These are phyloP conservation scores for Zaprionus davidi DNA, from an alignment of 1,140 invertebrate genomes.

Conservation along the genomic window DNA sequence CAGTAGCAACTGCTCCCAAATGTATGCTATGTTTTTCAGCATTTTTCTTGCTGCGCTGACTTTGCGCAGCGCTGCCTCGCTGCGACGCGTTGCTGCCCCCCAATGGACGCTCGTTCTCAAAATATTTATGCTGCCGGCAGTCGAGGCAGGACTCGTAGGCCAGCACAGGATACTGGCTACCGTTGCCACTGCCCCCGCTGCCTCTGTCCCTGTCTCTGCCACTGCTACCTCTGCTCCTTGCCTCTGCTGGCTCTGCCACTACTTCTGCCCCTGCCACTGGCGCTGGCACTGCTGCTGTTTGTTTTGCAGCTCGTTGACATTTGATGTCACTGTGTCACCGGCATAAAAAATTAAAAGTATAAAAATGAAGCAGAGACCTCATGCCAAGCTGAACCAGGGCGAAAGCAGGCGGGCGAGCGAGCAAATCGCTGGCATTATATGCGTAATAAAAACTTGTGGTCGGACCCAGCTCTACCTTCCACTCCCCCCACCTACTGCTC, in stretches of 20 bases:
- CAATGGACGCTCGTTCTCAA: slow-evolving; percentile 64
- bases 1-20: slow-evolving; percentile 69
- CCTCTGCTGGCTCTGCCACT: not conserved
- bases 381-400: not conserved
- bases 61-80: slow-evolving; percentile 33
- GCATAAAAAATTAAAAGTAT: slow-evolving; percentile 80
- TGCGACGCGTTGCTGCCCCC: slow-evolving; percentile 37
- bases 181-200: not conserved
- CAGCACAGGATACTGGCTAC: slow-evolving; percentile 3
- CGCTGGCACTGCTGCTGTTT: slow-evolving; percentile 52
- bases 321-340: slow-evolving; percentile 79
- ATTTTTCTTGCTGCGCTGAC: slow-evolving; percentile 60
- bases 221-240: not conserved
- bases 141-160: slow-evolving; percentile 9
- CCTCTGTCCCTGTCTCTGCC: slow-evolving; percentile 1
- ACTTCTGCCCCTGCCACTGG: not conserved
- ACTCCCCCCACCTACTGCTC: not conserved
- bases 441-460: slow-evolving; percentile 81
- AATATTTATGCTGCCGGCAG: slow-evolving; percentile 62
- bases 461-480: not conserved
- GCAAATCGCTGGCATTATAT: slow-evolving; percentile 77
- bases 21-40: slow-evolving; percentile 75
- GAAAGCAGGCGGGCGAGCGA: not conserved
- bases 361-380: slow-evolving; percentile 68
- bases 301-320: slow-evolving; percentile 79